Conservation (phyloP, 2,888 invertebrate species). For the Hydroisotoma schaefferi region DNA sequence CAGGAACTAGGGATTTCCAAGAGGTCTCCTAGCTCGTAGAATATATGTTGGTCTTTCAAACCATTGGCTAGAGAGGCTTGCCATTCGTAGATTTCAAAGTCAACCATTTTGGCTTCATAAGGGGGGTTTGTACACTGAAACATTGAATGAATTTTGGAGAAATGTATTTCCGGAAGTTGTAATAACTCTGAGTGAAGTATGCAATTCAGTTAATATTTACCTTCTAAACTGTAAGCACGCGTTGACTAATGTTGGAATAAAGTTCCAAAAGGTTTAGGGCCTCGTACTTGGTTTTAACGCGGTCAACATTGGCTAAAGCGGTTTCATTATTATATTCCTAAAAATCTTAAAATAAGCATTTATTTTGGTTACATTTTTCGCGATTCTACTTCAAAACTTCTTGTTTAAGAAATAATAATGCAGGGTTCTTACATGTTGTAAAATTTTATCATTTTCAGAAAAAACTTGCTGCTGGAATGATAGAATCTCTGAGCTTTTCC, state of each 20-base stretch:
- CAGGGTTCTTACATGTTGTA: slow-evolving; percentile 18
- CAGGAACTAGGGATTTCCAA: slow-evolving; percentile 29
- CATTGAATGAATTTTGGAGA: background rate
- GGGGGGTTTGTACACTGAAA: slow-evolving; percentile 33
- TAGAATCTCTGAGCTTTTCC: slow-evolving; percentile 40
- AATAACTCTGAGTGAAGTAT: too few species aligned
- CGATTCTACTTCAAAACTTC: too few species aligned
- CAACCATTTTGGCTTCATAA: slow-evolving; percentile 34
- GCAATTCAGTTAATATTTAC: too few species aligned
- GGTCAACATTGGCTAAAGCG: slow-evolving; percentile 20
- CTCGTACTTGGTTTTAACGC: slow-evolving; percentile 28
- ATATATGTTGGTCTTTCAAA: slow-evolving; percentile 30
- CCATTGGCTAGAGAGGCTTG: slow-evolving; percentile 25
- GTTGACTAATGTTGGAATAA: slow-evolving; percentile 25
- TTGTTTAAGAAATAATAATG: background rate
- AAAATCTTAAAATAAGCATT: background rate
- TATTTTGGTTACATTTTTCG: too few species aligned
- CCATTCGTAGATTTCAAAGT: slow-evolving; percentile 36
- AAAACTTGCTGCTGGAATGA: slow-evolving; percentile 36
- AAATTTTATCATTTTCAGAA: slow-evolving; percentile 12
- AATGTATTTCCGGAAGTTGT: too few species aligned
- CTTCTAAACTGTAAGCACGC: slow-evolving; percentile 31
- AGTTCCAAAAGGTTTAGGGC: slow-evolving; percentile 20
- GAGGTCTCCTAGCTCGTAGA: slow-evolving; percentile 32
- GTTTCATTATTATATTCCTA: slow-evolving; percentile 37